These are phyloP conservation scores for Coleophora flavipennella DNA, from an alignment of 2,888 invertebrate species.

Conservation along the genomic window DNA sequence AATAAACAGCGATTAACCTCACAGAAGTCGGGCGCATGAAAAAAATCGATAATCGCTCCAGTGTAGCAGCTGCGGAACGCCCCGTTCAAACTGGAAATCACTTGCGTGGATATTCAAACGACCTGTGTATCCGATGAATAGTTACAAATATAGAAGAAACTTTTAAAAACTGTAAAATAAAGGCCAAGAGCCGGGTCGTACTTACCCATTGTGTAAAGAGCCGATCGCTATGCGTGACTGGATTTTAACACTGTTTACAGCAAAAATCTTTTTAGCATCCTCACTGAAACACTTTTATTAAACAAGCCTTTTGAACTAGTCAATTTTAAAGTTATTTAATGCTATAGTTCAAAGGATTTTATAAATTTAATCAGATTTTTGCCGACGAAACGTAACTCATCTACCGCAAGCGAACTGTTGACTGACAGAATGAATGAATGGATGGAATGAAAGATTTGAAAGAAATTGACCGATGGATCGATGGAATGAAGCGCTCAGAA, in stretches of 20 bases:
- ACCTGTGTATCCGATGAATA: too few relatives aligned
- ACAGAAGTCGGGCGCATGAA: constrained; percentile 34
- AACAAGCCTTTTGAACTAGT: constrained; percentile 22
- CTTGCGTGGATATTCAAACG: not conserved
- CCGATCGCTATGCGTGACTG: constrained; percentile 17
- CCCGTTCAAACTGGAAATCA: too few relatives aligned
- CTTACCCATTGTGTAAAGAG: constrained; percentile 56
- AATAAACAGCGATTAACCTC: constrained; percentile 17
- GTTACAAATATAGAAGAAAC: too few relatives aligned
- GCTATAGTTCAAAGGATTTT: not conserved
- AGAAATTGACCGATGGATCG: too few relatives aligned
- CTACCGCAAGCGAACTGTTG: too few relatives aligned
- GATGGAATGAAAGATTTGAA: too few relatives aligned
- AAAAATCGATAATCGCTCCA: constrained; percentile 61
- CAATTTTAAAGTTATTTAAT: constrained; percentile 17
- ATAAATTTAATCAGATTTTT: not conserved
- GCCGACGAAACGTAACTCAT: not conserved
- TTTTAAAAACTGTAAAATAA: constrained; percentile 9
- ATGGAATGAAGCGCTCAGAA: too few relatives aligned
- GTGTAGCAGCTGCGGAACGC: constrained; percentile 23
- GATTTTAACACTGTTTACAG: constrained; percentile 20
- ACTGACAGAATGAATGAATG: too few relatives aligned
- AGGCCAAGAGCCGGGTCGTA: constrained; percentile 36
- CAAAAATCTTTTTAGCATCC: constrained; percentile 33
- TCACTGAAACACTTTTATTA: constrained; percentile 37